Evolutionary conservation across 92 coral and sea anemone genomes (phyloP).

Genomic region (Parazoanthus atlanticus): DNA sequence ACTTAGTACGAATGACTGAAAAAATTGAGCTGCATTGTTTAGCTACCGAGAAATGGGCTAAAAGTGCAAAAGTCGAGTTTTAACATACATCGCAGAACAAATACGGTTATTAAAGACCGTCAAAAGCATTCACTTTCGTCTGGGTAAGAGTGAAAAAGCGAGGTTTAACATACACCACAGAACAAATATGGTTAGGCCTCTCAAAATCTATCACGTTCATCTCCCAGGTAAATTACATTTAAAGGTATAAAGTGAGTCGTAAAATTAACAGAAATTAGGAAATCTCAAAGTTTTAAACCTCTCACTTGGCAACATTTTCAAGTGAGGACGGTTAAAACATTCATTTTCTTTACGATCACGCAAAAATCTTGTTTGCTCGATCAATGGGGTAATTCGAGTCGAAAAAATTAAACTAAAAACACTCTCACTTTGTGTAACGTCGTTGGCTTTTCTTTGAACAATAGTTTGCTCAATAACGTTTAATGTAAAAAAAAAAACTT

Average conservation of each 20-base stretch:
- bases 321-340: not conserved
- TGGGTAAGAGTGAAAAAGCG: not conserved
- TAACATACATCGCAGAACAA: no score
- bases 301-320: not conserved
- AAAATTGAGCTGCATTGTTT: not conserved
- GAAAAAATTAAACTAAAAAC: not conserved
- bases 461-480: no score
- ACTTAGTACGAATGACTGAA: not conserved
- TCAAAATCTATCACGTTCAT: not conserved
- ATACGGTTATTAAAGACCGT: no score
- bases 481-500: no score
- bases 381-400: not conserved
- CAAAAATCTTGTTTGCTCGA: not conserved
- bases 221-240: not conserved
- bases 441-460: not conserved
- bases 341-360: not conserved
- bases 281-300: not conserved
- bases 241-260: not conserved
- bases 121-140: no score
- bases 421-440: not conserved
- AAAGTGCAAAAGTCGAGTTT: not conserved
- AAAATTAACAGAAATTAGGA: no score
- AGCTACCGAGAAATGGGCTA: not conserved
- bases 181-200: not conserved
- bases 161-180: not conserved